phyloP scores from a whole-genome alignment of 2,888 invertebrate genomes.

The Notodonta dromedarius region DNA sequence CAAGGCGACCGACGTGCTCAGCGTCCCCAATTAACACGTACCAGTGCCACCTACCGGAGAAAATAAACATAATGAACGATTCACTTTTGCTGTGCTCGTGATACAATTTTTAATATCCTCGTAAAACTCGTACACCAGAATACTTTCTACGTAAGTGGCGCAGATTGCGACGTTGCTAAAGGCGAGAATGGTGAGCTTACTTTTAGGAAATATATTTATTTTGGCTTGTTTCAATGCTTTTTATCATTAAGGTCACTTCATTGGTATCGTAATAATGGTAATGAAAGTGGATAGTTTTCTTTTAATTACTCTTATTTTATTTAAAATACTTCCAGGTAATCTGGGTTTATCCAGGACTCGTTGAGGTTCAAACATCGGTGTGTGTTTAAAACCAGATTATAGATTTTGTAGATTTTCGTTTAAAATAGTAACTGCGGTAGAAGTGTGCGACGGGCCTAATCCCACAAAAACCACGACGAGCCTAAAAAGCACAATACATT shows the following conservation, averaged over 20 bases:
- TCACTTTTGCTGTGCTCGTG: conserved; percentile 33
- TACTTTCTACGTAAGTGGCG: neutral
- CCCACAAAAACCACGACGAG: neutral
- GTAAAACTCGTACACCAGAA: neutral
- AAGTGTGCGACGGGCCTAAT: too few relatives aligned
- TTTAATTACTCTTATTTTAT: too few relatives aligned
- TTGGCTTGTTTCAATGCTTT: neutral
- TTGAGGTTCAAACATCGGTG: too few relatives aligned
- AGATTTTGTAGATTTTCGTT: too few relatives aligned
- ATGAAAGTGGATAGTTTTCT: too few relatives aligned
- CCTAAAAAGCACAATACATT: neutral
- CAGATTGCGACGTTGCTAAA: neutral
- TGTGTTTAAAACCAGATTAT: too few relatives aligned
- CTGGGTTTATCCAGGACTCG: too few relatives aligned
- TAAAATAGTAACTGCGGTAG: too few relatives aligned
- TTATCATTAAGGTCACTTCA: neutral
- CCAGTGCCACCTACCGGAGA: conserved; percentile 53
- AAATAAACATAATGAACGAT: conserved; percentile 63
- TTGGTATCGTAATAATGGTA: neutral
- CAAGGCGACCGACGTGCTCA: conserved; percentile 66
- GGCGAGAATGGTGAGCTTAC: neutral
- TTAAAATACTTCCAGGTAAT: too few relatives aligned
- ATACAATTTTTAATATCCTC: conserved; percentile 5
- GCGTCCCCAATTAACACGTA: conserved; percentile 68
- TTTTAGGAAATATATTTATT: neutral